These are phyloP conservation scores for Hirundo rustica DNA, from an alignment of 2,797 vertebrate species.

Conservation along the genomic window DNA sequence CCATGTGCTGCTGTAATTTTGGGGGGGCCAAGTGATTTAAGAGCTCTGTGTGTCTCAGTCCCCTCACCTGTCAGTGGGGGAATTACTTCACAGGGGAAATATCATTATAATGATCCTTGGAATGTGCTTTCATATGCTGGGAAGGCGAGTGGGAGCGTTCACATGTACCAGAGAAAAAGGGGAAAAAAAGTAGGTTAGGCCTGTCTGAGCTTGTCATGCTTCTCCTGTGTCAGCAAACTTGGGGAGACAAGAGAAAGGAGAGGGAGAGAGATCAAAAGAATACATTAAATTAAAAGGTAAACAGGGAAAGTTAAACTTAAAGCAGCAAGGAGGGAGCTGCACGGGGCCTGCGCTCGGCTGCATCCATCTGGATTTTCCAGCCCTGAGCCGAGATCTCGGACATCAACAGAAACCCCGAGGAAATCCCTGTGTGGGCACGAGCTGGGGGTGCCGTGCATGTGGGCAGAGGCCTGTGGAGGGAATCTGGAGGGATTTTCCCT, in stretches of 20 bases:
- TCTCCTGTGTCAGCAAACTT: slow-evolving; percentile 51
- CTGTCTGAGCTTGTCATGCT: slow-evolving; percentile 53
- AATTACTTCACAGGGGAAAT: slow-evolving; percentile 40
- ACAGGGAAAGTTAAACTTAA: slow-evolving; percentile 49
- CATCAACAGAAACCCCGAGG: not conserved
- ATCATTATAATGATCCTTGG: slow-evolving; percentile 59
- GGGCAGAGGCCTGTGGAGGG: not conserved
- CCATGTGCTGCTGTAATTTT: not conserved
- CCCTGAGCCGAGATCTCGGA: fast-evolving
- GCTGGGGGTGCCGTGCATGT: not conserved
- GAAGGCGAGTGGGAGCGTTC: slow-evolving; percentile 27
- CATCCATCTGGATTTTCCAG: not conserved
- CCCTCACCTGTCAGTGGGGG: slow-evolving; percentile 36
- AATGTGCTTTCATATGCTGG: slow-evolving; percentile 52
- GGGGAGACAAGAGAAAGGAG: slow-evolving; percentile 37
- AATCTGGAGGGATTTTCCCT: not conserved
- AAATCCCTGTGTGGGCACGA: not conserved
- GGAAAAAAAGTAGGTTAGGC: slow-evolving; percentile 33
- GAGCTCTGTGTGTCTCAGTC: not conserved
- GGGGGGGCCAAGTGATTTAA: slow-evolving; percentile 9
- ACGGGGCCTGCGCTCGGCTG: not conserved
- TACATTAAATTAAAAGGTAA: slow-evolving; percentile 65
- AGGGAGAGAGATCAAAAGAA: slow-evolving; percentile 65
- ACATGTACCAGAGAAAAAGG: slow-evolving; percentile 13
- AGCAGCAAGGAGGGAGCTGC: slow-evolving; percentile 49